phyloP scores from a whole-genome alignment of 2,888 invertebrate species.

The Chromoteleia sp. region DNA sequence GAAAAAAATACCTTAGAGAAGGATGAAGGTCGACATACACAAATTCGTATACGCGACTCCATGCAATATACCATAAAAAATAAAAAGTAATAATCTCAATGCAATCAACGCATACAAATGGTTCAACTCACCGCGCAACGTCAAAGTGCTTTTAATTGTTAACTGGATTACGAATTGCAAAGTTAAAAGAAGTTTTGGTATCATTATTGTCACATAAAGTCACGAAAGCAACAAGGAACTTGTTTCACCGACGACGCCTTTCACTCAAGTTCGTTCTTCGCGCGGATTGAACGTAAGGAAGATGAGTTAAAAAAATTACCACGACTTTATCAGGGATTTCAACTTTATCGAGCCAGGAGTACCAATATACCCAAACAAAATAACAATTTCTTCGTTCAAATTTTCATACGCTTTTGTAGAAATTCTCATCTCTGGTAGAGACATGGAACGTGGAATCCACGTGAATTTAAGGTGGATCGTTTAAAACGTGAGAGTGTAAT shows the following conservation, averaged over 20 bases:
- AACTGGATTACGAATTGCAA: not conserved
- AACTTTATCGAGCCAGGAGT: too few species aligned
- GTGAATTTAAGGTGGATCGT: too few species aligned
- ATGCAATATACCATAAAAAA: not conserved
- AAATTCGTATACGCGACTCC: conserved; percentile 10
- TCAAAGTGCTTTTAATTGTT: not conserved
- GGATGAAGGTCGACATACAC: not conserved
- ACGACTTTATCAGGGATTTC: conserved; percentile 10
- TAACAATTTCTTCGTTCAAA: too few species aligned
- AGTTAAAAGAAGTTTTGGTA: conserved; percentile 23
- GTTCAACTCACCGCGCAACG: conserved; percentile 20
- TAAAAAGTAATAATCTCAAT: not conserved
- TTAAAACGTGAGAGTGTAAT: too few species aligned
- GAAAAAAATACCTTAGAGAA: conserved; percentile 15
- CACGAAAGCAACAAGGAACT: conserved; percentile 28
- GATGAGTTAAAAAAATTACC: conserved; percentile 23
- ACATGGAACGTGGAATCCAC: too few species aligned
- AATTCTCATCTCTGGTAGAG: too few species aligned
- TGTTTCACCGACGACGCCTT: conserved; percentile 37
- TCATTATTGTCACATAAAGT: conserved; percentile 49
- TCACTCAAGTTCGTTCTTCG: conserved; percentile 50
- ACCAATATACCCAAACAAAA: too few species aligned
- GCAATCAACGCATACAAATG: not conserved
- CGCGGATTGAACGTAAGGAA: conserved; percentile 13
- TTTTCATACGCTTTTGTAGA: too few species aligned